These are phyloP conservation scores for Spheniscus humboldti DNA, from an alignment of 2,797 vertebrate genomes.

Conservation along the genomic window DNA sequence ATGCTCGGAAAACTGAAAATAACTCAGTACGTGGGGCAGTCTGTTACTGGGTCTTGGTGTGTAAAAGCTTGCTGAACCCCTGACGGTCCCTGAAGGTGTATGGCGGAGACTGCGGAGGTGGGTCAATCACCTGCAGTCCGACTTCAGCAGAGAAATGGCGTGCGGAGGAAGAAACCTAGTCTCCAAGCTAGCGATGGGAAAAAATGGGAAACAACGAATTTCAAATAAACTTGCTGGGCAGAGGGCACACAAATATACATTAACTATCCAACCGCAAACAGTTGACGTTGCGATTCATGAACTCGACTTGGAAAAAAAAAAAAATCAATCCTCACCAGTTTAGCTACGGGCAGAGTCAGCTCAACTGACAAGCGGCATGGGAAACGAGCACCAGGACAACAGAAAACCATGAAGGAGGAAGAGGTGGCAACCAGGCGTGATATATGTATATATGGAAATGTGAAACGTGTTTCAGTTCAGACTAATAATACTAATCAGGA, in stretches of 20 bases:
- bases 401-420: background rate
- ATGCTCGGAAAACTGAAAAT: background rate
- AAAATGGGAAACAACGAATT: background rate
- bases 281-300: background rate
- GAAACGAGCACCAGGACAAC: background rate
- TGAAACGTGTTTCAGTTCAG: background rate
- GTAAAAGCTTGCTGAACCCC: background rate
- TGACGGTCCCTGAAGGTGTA: background rate
- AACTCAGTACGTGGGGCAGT: background rate
- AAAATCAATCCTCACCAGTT: background rate
- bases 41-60: background rate
- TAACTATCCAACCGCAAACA: background rate
- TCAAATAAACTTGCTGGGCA: background rate
- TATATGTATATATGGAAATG: rapidly evolving
- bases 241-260: background rate
- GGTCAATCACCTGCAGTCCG: background rate
- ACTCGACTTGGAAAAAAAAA: background rate
- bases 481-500: background rate
- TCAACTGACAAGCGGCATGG: rapidly evolving
- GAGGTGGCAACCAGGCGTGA: background rate
- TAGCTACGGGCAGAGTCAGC: background rate
- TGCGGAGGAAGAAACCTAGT: background rate
- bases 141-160: background rate
- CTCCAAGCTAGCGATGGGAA: background rate
- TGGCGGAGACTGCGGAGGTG: background rate